Conservation (phyloP, 2,113 vertebrate species). For the Lagopus leucura region DNA sequence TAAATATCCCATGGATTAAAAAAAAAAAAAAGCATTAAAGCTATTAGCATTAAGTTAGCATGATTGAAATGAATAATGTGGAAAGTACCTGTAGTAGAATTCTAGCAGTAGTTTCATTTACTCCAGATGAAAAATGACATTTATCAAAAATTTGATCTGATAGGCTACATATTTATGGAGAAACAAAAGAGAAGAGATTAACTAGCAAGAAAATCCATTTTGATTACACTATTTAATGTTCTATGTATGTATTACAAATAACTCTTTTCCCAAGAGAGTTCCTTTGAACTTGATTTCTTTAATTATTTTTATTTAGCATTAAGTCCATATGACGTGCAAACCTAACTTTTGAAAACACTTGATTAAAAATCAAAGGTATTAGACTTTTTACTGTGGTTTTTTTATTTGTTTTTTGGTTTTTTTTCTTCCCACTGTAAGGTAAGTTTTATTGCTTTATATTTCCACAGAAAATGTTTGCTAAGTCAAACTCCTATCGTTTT, state of each 20-base stretch:
- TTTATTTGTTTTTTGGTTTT: background rate
- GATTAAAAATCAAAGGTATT: background rate
- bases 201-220: conserved; percentile 71
- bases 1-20: conserved; percentile 36
- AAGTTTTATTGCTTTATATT: background rate
- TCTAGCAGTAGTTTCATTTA: conserved; percentile 71
- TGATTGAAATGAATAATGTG: conserved; percentile 51
- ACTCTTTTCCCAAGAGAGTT: conserved; percentile 25
- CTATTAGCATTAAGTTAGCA: conserved; percentile 53
- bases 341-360: background rate
- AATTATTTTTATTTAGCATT: conserved; percentile 64
- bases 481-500: background rate
- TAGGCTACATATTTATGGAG: conserved; percentile 68
- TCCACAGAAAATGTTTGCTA: background rate
- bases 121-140: conserved; percentile 74
- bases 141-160: conserved; percentile 73
- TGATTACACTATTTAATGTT: conserved; percentile 64
- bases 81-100: conserved; percentile 57
- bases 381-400: background rate
- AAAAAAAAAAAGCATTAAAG: conserved; percentile 38
- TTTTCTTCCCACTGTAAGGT: background rate
- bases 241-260: conserved; percentile 57
- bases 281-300: conserved; percentile 40
- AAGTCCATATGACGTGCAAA: conserved; percentile 15
- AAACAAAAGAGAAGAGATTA: conserved; percentile 70